Base-by-base conservation (phyloP, 1,140 invertebrate species). In the Battus philenor region DNA sequence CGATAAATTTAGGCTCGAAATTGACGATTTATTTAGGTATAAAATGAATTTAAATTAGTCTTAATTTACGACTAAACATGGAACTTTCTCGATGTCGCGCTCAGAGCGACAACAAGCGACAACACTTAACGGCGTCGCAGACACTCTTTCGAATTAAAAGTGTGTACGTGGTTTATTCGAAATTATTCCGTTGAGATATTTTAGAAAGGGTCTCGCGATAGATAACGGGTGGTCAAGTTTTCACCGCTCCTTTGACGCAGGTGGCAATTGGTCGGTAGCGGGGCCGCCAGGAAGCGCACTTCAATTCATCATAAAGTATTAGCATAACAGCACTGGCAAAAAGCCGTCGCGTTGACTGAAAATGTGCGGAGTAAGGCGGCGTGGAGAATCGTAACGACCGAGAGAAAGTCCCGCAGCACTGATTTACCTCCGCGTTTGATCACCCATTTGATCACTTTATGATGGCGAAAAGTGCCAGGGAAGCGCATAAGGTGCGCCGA, bases 391-490 rank as follows among this genome's bases (percentile, higher is more conserved):
- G 43, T 77, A 79, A 83, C 65, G 74, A 80, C 65, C 54, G 59
- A 47, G 70, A 68, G 71, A 83, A 79, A 79, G 72, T 67, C 59
- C 38, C 60, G 60, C 68, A 59, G 43, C 31, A 41, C 62, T 78
- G 68, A 78, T 76, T 78, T 72, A 75, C 73, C 57, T 60, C 59
- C 49, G 53, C 54, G 48, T 68, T 63, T 82, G 78, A 77, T 73
- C 68, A 78, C 69, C 71, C 71, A 74, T 83, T 78, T 80, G 76
- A 83, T 80, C 71, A 80, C 74, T 78, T 79, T 83, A 79, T 80
- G 74, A 83, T 80, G 61, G 69, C 69, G 68, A 68, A 76, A 70
- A 77, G 52, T 70, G 65, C 59, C 54, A 68, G 68, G 75, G 75
- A 79, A 80, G 64, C 65, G 64, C 68, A 71, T 79, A 78, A 70